Evolutionary conservation across 2,888 invertebrate species (phyloP), one percentile per base, ranked within the genome.

Genomic region (Atethmia centrago): DNA sequence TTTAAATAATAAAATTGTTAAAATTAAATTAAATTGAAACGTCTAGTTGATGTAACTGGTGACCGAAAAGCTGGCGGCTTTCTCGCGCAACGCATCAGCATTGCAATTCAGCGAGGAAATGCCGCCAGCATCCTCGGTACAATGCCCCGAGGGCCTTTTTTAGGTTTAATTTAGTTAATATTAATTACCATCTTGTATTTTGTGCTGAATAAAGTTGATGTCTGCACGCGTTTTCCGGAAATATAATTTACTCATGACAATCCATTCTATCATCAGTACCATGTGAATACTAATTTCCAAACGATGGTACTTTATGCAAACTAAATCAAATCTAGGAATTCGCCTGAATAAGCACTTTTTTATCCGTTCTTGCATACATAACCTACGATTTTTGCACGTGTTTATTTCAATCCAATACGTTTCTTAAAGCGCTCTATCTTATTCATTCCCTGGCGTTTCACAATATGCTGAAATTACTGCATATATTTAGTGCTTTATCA

Each of bases 401-500:
- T 40, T 55, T 9, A 62, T 74, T 62, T 42, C 16, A 61, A 42
- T 59, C 16, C 16, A 16, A 47, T 47, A 19, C 16, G 10, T 8
- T 49, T 42, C 21, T 31, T 7, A 53, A 5, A n/a, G 63, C 63
- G 55, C 64, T 82, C 58, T 67, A 56, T 47, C 71, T 10, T 28
- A 71, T 71, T 68, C 3, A 58, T 80, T 36, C 71, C 21, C 42
- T 25, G 49, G 49, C 25, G 16, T 45, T 53, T 47, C 16, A 28
- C 66, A 74, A 80, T 63, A 55, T 63, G 42, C 70, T 71, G 62
- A 77, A 36, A 47, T 81, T 51, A 61, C 72, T 64, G 75, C 68
- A 79, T 74, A 75, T 70, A 83, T 81, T 77, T 77, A 74, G 59
- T 77, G 31, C 42, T 28, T 28, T 71, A 71, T 68, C 77, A 76